Percentiles rank a stretch among this genome's conserved stretches.
Conservation (phyloP, 2,797 vertebrate species). For the Hippocampus kuda region DNA sequence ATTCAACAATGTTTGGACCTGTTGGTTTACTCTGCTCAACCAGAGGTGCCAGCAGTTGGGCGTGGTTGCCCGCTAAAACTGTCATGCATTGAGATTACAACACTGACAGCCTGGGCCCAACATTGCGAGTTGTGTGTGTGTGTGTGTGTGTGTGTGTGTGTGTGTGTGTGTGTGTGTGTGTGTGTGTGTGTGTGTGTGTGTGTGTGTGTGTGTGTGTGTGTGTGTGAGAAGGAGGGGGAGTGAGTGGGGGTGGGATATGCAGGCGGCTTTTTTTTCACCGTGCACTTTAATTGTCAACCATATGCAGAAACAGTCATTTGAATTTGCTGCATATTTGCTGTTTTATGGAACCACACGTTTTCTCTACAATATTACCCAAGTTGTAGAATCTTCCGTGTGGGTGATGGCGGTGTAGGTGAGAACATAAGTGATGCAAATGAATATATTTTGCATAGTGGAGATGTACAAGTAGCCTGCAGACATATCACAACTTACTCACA, state of each 20-base stretch:
- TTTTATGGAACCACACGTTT: constrained; percentile 19
- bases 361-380: constrained; percentile 16
- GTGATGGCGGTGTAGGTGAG: constrained; percentile 15
- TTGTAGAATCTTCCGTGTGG: constrained; percentile 11
- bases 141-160: too few species aligned
- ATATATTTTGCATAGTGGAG: constrained; percentile 24
- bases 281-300: constrained; percentile 27
- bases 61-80: constrained; percentile 19
- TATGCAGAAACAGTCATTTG: constrained; percentile 9
- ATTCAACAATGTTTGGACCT: background rate
- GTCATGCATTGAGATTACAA: constrained; percentile 34
- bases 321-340: constrained; percentile 27
- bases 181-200: too few species aligned
- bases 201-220: background rate
- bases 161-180: background rate
- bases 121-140: constrained; percentile 1
- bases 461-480: constrained; percentile 22
- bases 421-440: constrained; percentile 11
- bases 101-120: constrained; percentile 29
- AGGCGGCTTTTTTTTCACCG: constrained; percentile 29
- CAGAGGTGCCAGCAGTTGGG: constrained; percentile 19
- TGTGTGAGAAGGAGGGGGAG: constrained; percentile 11
- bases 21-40: constrained; percentile 20
- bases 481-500: constrained; percentile 49
- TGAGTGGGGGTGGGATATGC: constrained; percentile 1